A percentile compares a stretch with the other conserved stretches of the same genome.
Conservation (phyloP, 2,888 invertebrate species). For the Oscheius sp. region DNA sequence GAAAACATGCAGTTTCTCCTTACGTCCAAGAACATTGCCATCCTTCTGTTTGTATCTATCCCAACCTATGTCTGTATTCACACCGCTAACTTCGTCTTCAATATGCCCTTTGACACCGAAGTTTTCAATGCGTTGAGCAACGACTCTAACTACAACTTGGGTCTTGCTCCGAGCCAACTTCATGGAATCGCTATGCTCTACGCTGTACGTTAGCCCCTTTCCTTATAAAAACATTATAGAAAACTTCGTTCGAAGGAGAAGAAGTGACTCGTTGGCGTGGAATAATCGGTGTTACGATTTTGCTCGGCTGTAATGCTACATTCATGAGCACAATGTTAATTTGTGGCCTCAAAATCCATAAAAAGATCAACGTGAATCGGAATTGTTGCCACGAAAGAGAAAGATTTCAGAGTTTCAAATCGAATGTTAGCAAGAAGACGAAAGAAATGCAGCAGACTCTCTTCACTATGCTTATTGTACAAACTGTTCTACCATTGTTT, state of each 20-base stretch:
- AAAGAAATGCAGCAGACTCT: conserved; percentile 11
- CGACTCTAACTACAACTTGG: neutral
- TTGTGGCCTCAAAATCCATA: conserved; percentile 1
- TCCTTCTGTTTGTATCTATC: neutral
- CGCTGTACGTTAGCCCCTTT: conserved; percentile 35
- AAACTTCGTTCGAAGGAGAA: neutral
- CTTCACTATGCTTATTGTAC: conserved; percentile 7
- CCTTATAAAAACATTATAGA: neutral
- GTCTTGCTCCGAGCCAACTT: neutral
- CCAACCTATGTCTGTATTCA: neutral
- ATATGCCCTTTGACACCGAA: conserved; percentile 5
- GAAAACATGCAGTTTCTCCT: conserved; percentile 15
- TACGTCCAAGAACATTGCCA: neutral
- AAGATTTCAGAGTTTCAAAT: neutral
- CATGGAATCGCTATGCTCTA: conserved; percentile 22
- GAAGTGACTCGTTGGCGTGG: conserved; percentile 10
- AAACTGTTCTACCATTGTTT: conserved; percentile 1
- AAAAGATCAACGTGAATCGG: conserved; percentile 2
- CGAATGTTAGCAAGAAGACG: neutral
- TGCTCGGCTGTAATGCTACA: conserved; percentile 4
- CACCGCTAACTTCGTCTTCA: conserved; percentile 4
- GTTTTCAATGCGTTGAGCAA: neutral
- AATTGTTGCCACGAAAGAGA: neutral
- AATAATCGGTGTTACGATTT: neutral
- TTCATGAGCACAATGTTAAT: neutral